A percentile compares a stretch with the other conserved stretches of the same genome.
These are phyloP conservation scores for Deroplatys truncata DNA, from an alignment of 2,888 invertebrate genomes.

Conservation along the genomic window DNA sequence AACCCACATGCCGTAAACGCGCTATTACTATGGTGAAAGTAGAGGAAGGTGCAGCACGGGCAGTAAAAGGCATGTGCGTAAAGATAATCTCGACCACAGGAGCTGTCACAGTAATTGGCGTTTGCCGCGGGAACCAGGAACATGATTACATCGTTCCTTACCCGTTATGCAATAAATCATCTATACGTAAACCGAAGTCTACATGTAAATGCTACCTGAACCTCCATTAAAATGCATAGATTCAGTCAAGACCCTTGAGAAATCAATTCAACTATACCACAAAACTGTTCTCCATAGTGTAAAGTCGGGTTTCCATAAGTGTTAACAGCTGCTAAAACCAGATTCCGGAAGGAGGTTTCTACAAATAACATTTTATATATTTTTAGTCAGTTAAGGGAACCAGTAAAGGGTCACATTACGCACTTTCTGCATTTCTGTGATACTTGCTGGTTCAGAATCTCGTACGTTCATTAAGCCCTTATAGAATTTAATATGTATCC, in stretches of 20 bases:
- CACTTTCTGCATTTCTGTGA: too few relatives aligned
- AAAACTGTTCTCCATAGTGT: not conserved
- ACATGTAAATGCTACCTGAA: not conserved
- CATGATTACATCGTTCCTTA: not conserved
- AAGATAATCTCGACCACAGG: not conserved
- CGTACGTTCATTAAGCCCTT: too few relatives aligned
- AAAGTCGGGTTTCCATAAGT: not conserved
- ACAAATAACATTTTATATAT: too few relatives aligned
- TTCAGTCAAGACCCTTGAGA: not conserved
- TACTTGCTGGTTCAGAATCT: too few relatives aligned
- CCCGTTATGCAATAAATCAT: not conserved
- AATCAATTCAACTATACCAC: not conserved
- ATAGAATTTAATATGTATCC: too few relatives aligned
- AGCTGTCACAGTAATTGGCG: not conserved
- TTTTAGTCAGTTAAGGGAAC: too few relatives aligned
- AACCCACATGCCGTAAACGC: not conserved
- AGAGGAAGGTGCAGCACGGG: not conserved
- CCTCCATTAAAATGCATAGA: not conserved
- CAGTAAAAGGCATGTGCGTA: not conserved
- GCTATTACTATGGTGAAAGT: not conserved
- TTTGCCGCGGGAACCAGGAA: not conserved
- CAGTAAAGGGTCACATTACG: too few relatives aligned
- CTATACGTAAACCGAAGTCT: not conserved
- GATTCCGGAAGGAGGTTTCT: too few relatives aligned
- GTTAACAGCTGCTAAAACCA: not conserved